Base-by-base conservation (phyloP, 2,888 invertebrate species). In the Latrodectus elegans region DNA sequence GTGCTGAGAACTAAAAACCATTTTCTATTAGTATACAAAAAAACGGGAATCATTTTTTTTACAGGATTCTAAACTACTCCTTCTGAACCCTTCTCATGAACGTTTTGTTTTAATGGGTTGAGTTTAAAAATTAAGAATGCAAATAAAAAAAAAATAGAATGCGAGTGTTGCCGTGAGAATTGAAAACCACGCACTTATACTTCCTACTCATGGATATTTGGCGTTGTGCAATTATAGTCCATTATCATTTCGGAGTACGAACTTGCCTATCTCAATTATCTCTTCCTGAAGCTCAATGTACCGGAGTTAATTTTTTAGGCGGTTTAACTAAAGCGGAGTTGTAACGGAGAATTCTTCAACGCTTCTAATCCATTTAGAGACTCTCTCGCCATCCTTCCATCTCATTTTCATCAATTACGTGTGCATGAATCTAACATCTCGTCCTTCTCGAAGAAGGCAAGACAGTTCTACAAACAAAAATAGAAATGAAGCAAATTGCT, bases 51-150 rank as follows among this genome's bases (percentile, higher is more conserved):
- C 38, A 38, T 6, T 38, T 38, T 38, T 38, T 38, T 38, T 38
- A 38, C 38, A 38, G 38, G 38, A 38, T 38, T 38, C 38, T 38
- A 38, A 38, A 38, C 38, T 38, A 38, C 38, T 38, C 38, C 4
- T 4, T 38, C 38, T 38, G 38, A 38, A 1, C 3, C 38, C 38
- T 38, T 38, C 38, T 38, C 60, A 60, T 60, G 12, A n/a, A 60
- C 60, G 60, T n/a, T 60, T 60, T 60, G 60, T 60, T 60, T n/a
- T 60, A 60, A 60, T 60, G 60, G 60, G n/a, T 60, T 60, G 60
- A 15, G 60, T 60, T 60, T 60, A 60, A 15, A 60, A 60, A 60
- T 60, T 60, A 60, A 60, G 60, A 60, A 60, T 60, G n/a, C 60
- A 60, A 60, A 60, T n/a, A 60, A n/a, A n/a, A 60, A n/a, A 60